These are phyloP conservation scores for Drosophila robusta DNA, from an alignment of 2,888 invertebrate species.

Conservation along the genomic window DNA sequence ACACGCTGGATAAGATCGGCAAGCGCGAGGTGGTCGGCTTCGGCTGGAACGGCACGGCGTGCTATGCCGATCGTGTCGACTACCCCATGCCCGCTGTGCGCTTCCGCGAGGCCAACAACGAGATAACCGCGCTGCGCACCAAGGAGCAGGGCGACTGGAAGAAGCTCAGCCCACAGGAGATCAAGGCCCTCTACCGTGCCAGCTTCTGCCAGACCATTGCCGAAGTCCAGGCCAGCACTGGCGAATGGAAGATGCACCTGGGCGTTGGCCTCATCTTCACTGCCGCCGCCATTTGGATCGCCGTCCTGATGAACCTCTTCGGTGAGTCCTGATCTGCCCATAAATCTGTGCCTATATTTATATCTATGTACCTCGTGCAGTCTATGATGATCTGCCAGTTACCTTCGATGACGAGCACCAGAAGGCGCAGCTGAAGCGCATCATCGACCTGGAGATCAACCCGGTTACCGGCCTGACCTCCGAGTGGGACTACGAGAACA, in stretches of 20 bases:
- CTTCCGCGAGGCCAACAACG: slow-evolving; percentile 92
- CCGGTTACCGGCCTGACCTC: slow-evolving; percentile 93
- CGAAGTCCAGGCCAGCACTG: slow-evolving; percentile 90
- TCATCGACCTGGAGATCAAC: slow-evolving; percentile 91
- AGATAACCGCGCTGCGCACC: slow-evolving; percentile 90
- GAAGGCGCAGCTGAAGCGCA: slow-evolving; percentile 92
- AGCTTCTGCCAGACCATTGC: slow-evolving; percentile 97
- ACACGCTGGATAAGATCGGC: slow-evolving; percentile 87
- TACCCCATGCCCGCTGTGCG: slow-evolving; percentile 96
- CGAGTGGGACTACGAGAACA: slow-evolving; percentile 96
- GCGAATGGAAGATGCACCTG: slow-evolving; percentile 85
- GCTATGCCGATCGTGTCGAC: slow-evolving; percentile 91
- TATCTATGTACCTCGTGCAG: slow-evolving; percentile 74
- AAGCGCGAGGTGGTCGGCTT: slow-evolving; percentile 96
- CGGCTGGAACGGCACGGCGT: slow-evolving; percentile 93
- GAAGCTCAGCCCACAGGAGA: slow-evolving; percentile 94
- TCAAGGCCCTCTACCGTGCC: slow-evolving; percentile 96
- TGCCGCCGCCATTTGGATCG: slow-evolving; percentile 77
- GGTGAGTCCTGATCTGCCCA: slow-evolving; percentile 60
- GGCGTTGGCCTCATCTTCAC: slow-evolving; percentile 86
- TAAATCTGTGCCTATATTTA: not conserved
- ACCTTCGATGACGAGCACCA: slow-evolving; percentile 91
- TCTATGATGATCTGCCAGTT: slow-evolving; percentile 88
- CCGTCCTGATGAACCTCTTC: slow-evolving; percentile 81
- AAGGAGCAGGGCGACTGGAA: slow-evolving; percentile 99